Conservation (phyloP, 2,888 invertebrate species). For the Dioctria rufipes region DNA sequence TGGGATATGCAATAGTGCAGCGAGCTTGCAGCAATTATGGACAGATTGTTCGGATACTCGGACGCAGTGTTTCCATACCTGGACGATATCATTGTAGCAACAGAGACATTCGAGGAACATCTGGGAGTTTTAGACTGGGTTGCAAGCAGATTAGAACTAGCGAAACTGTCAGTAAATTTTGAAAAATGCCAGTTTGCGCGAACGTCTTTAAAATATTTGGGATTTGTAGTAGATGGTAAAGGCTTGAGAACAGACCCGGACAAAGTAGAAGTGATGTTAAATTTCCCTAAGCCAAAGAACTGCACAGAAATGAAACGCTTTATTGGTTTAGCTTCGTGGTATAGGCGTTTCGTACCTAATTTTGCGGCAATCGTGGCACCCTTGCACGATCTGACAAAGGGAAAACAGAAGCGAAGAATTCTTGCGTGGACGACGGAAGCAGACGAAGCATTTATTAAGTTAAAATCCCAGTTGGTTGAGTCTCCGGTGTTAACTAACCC, state of each 20-base stretch:
- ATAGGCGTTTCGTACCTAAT: neutral
- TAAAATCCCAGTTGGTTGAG: too few relatives aligned
- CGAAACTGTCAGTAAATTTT: neutral
- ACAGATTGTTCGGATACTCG: too few relatives aligned
- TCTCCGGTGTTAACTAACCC: too few relatives aligned
- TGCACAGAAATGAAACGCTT: neutral
- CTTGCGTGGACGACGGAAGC: too few relatives aligned
- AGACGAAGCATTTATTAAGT: too few relatives aligned
- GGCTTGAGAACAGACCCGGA: conserved; percentile 4
- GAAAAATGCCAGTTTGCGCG: conserved; percentile 4
- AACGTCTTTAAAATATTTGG: neutral
- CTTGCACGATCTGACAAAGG: too few relatives aligned
- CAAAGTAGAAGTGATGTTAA: conserved; percentile 8
- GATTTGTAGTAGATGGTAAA: neutral
- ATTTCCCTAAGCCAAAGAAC: neutral
- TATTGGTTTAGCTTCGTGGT: conserved; percentile 1
- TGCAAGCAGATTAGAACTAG: neutral
- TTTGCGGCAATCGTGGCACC: too few relatives aligned
- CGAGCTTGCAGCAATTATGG: too few relatives aligned
- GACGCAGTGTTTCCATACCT: neutral
- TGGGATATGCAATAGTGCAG: too few relatives aligned
- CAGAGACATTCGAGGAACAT: neutral
- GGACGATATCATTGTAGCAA: neutral
- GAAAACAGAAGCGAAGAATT: too few relatives aligned
- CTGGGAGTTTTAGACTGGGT: neutral